Conservation (phyloP, 2,113 vertebrate species). For the Aplodontia rufa region DNA sequence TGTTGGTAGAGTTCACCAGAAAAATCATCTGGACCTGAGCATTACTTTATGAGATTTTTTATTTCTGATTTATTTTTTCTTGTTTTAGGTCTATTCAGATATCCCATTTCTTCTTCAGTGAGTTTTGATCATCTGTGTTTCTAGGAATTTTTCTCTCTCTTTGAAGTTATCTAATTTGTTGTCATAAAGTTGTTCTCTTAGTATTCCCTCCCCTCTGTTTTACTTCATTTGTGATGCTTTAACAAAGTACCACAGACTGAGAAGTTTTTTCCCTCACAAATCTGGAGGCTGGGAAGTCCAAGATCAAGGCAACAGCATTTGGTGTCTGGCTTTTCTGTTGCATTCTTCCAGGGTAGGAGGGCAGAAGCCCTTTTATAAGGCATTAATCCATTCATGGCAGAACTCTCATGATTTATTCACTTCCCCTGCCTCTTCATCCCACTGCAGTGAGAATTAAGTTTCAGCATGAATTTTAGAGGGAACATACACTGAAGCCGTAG, state of each 20-base stretch:
- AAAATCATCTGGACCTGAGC: not conserved
- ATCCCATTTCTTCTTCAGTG: not conserved
- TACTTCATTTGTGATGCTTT: not conserved
- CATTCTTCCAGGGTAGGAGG: not conserved
- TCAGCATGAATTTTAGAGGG: not conserved
- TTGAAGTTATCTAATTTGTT: not conserved
- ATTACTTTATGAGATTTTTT: constrained; percentile 24
- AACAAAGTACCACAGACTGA: not conserved
- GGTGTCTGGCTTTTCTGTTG: not conserved
- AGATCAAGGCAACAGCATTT: not conserved
- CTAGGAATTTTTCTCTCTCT: not conserved
- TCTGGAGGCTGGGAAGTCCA: not conserved
- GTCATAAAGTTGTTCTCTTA: not conserved
- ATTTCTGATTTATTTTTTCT: not conserved
- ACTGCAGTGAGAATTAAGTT: not conserved
- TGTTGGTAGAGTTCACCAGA: not conserved
- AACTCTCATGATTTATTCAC: not conserved
- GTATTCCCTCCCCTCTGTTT: not conserved
- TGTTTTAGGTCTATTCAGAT: not conserved
- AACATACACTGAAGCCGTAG: not conserved
- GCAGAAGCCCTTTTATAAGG: not conserved
- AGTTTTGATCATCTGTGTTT: not conserved
- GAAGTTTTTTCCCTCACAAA: not conserved
- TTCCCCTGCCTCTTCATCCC: not conserved
- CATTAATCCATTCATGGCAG: not conserved